Evolutionary conservation across 2,113 vertebrate genomes (phyloP), one percentile per base, ranked within the genome.

Genomic region (Thoracochromis brauschi): DNA sequence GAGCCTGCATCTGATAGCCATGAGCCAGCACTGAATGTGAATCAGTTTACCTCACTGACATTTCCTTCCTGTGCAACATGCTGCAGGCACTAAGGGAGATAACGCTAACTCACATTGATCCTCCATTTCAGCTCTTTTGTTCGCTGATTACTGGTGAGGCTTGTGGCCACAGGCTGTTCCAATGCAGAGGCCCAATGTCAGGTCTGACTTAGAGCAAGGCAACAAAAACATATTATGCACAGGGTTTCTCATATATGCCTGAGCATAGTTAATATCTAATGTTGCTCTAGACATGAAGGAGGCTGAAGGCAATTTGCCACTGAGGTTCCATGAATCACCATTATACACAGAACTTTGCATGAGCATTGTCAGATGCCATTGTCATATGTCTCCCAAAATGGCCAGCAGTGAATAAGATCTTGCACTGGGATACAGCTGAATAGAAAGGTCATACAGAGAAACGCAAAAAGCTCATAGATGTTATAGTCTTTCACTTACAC

Each of bases 51-150:
- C 65, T 90, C 68, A 10, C 45, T 87, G 88, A 85, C 90, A 71
- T 89, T 88, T 87, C 58, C 82, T 88, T 79, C 87, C 42, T 80
- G 84, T 51, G 84, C 79, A 47, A 88, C 45, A 10, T 68, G 82
- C 88, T 90, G 55, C 80, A 83, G 90, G 90, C 92, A 84, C 82
- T 47, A 21, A 83, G 49, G 80, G 73, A 90, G 92, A 95, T 94
- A 95, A 94, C 85, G 51, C 86, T 92, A 93, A 95, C 90, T 88
- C 90, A 85, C 88, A 94, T 91, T 89, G 93, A 96, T 95, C 91
- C 83, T 81, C 87, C 55, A 73, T 92, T 91, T 93, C 87, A 87
- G 85, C 82, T 83, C 88, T 91, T 93, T 94, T 93, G 88, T 91
- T 84, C 24, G 81, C 89, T 92, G 89, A 92, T 95, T 93, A 89